Conservation (phyloP, 2,113 vertebrate genomes). For the Equus quagga region DNA sequence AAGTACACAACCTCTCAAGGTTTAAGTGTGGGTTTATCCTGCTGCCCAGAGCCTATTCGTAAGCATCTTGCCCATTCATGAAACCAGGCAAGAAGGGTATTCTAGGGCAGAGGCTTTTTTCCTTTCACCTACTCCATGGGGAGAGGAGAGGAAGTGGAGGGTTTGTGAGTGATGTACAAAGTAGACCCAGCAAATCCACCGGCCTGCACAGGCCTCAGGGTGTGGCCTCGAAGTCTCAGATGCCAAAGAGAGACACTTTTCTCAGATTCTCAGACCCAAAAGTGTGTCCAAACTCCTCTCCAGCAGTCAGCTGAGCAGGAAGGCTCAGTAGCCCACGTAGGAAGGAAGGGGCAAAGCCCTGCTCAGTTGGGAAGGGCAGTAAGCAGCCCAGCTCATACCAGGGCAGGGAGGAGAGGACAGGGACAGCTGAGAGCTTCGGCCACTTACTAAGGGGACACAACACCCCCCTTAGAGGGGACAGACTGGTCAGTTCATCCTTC, state of each 20-base stretch:
- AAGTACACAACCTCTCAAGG: not conserved
- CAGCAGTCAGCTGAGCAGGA: not conserved
- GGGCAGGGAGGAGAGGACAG: slow-evolving; percentile 78
- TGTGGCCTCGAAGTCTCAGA: not conserved
- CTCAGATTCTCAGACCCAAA: not conserved
- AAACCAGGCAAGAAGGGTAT: not conserved
- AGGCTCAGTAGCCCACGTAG: slow-evolving; percentile 87
- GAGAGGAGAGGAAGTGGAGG: not conserved
- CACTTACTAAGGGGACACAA: not conserved
- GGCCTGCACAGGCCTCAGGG: rapidly evolving
- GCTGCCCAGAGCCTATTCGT: not conserved
- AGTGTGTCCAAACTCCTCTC: not conserved
- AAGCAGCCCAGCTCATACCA: slow-evolving; percentile 90
- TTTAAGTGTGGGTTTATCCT: not conserved
- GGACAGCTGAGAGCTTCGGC: not conserved
- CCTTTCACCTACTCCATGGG: not conserved
- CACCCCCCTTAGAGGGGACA: not conserved
- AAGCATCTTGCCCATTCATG: not conserved
- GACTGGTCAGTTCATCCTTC: not conserved
- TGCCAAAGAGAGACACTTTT: not conserved
- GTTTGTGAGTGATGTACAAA: not conserved
- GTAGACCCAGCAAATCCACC: not conserved
- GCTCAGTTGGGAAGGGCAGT: slow-evolving; percentile 90
- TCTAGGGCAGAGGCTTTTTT: not conserved
- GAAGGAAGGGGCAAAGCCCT: slow-evolving; percentile 91